Evolutionary conservation across 2,113 vertebrate genomes (phyloP).

Genomic region (Bufo bufo): DNA sequence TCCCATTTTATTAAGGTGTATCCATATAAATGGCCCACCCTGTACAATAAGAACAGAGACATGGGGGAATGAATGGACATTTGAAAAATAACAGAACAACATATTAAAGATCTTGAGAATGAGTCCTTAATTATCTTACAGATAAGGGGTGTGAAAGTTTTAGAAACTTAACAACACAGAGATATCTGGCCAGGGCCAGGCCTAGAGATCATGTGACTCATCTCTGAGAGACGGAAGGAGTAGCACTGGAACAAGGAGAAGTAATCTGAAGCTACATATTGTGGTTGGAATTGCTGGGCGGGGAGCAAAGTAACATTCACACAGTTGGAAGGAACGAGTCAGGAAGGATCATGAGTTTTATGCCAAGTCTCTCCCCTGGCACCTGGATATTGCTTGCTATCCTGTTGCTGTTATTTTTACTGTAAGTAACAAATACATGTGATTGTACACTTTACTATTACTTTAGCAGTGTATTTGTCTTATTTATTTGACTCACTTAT

Average conservation of each 20-base stretch:
- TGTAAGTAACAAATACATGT: constrained; percentile 66
- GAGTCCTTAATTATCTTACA: too few species aligned
- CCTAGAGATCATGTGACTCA: constrained; percentile 23
- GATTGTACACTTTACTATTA: background rate
- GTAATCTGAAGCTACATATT: background rate
- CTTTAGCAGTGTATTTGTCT: too few species aligned
- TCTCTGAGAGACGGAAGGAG: background rate
- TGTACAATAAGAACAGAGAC: too few species aligned
- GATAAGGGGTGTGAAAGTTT: too few species aligned
- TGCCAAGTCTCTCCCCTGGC: constrained; percentile 62
- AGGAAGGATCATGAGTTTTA: constrained; percentile 44
- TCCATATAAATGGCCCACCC: too few species aligned
- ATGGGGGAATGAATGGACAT: too few species aligned
- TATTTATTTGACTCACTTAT: too few species aligned
- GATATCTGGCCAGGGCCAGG: background rate
- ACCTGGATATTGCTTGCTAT: constrained; percentile 68
- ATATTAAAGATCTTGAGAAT: too few species aligned
- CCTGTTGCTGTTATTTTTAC: constrained; percentile 62
- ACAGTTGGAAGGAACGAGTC: background rate
- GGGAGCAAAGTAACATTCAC: background rate
- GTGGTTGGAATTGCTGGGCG: background rate
- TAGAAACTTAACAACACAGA: background rate
- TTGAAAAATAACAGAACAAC: too few species aligned
- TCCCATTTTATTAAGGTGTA: too few species aligned
- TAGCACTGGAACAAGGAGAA: background rate